These are phyloP conservation scores for Diaperis boleti DNA, from an alignment of 2,888 invertebrate genomes.

Conservation along the genomic window DNA sequence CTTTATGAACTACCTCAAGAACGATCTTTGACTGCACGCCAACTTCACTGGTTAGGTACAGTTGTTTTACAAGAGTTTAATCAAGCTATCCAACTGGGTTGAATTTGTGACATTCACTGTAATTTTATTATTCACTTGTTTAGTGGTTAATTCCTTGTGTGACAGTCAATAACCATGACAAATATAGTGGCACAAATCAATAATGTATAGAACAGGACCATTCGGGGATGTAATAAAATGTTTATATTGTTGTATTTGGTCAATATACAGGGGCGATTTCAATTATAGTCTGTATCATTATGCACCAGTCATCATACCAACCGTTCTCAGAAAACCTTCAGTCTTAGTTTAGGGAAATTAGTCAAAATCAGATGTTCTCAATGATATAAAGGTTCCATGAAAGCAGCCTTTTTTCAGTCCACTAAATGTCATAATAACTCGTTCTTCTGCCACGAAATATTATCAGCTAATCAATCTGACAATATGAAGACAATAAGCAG, in stretches of 20 bases:
- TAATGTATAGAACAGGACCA: not conserved
- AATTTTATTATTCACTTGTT: not conserved
- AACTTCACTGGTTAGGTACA: not conserved
- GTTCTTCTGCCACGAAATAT: too few species aligned
- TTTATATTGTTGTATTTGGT: not conserved
- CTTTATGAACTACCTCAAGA: conserved; percentile 13
- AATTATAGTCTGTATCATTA: too few species aligned
- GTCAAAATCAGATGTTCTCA: too few species aligned
- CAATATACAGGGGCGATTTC: not conserved
- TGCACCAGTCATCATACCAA: too few species aligned
- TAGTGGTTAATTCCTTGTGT: not conserved
- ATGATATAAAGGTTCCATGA: too few species aligned
- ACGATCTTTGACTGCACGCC: conserved; percentile 5
- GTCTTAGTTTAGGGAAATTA: too few species aligned
- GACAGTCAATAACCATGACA: not conserved
- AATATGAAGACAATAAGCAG: too few species aligned
- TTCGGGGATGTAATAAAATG: not conserved
- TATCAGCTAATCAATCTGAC: too few species aligned
- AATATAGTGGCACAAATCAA: not conserved
- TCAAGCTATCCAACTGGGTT: too few species aligned
- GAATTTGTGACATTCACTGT: not conserved
- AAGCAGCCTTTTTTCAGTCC: too few species aligned
- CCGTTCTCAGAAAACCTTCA: too few species aligned
- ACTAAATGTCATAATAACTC: too few species aligned
- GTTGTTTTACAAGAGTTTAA: not conserved